Evolutionary conservation across 2,113 vertebrate genomes (phyloP), one percentile per base, ranked within the genome.

Genomic region (Sinocyclocheilus anophthalmus): DNA sequence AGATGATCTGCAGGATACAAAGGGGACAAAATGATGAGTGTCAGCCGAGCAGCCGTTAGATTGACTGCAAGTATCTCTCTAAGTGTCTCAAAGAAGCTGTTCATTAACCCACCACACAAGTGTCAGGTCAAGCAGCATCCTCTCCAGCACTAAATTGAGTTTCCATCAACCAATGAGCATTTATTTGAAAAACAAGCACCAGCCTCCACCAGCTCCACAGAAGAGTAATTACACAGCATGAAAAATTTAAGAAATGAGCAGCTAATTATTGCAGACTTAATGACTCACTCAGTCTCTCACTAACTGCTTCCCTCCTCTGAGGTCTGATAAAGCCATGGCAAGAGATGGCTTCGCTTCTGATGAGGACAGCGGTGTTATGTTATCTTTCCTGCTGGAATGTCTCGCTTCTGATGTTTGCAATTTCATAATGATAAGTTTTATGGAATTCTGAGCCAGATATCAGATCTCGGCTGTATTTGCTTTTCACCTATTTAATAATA

Each of bases 161-260:
- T 84, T 88, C 61, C 85, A n/a, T 83, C 72, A 72, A 65, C 78
- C 53, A 50, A 39, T 65, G 24, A 39, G 77, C 63, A 61, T 76
- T 50, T 37, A 75, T 84, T 57, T 86, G 48, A 77, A 76, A 79
- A 73, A 75, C 26, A 76, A 69, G 39, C 9, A 45, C 76, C 63
- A 48, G 65, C 65, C 65, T 48, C 81, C 5, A 50, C 63, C 67
- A 45, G 61, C 67, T 79, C 69, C 63, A 22, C 13, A 12, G 50
- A 81, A 86, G 50, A 26, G 1, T 81, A 83, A 63, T 70, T 76
- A 78, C 72, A 86, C 39, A 14, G 48, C 82, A 84, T 89, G 77
- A 85, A 89, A 87, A 82, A 89, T 84, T 84, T 84, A 88, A 75
- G 82, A 89, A 77, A 33, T 84, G 22, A 84, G 69, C 33, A 63